Evolutionary conservation across 1,140 invertebrate genomes (phyloP), one percentile per base, ranked within the genome.

Genomic region (Drosophila biarmipes): DNA sequence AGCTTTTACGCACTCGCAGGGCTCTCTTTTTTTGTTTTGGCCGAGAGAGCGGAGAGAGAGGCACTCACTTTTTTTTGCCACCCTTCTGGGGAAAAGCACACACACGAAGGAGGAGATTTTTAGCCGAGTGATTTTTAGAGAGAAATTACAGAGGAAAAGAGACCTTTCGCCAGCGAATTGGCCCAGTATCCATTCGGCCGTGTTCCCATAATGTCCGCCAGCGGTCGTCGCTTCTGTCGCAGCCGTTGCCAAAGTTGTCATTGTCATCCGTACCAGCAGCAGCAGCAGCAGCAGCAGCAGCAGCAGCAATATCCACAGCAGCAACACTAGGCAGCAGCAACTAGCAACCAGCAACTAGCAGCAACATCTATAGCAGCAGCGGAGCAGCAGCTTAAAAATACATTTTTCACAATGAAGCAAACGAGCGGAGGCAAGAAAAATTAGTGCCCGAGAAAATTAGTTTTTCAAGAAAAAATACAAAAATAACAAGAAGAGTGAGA

Each of bases 111-210:
- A 78, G 73, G 74, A 71, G 63, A 66, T 64, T 49, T 27, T 49
- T 6, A 31, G 19, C 55, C 14, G 35, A 45, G 46, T 52, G 66
- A 73, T 61, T 61, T 40, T 10, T 10, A 42, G 49, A 43, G 40
- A 40, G 34, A 55, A 27, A 17, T 14, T 15, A 6, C 19, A 14
- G 17, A 43, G 51, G 45, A 42, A 52, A 51, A 43, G 64, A 35
- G 59, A 40, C 56, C 56, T 79, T 79, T 73, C 58, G 82, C 67
- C 66, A 78, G 78, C 75, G 58, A 69, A 43, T 69, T 91, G 84
- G 85, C 90, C 90, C 90, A 91, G 90, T 91, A 91, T 91, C 90
- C 86, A 91, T 91, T 91, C 80, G 90, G 86, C 82, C 90, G 90
- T 87, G 86, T 90, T 91, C 90, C 90, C 90, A 91, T 91, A 87